Base-by-base conservation (phyloP, 2,113 vertebrate species). In the Heterotis niloticus region DNA sequence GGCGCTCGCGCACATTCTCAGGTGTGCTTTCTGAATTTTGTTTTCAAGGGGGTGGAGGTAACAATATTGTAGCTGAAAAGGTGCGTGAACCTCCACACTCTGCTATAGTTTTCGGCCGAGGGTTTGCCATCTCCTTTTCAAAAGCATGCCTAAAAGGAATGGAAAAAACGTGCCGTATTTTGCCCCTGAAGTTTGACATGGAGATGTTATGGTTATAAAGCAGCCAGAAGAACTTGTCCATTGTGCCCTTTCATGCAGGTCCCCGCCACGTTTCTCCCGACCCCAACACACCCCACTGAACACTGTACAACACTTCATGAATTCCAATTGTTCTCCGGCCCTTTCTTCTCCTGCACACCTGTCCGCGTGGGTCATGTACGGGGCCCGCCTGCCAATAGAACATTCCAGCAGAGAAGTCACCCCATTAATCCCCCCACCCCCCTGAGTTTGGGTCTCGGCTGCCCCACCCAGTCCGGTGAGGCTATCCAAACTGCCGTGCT, bases 331-430 rank as follows among this genome's bases (percentile, higher is more conserved):
- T 23, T 83, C 80, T 75, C 78, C 81, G 29, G 81, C 77, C 72
- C 72, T 84, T 17, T 64, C 79, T 75, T 81, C 28, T 64, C 85
- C 81, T 26, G 76, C 90, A 89, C 90, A 91, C 90, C 90, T 92
- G 90, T 90, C 86, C 89, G 85, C 54, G 77, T 81, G 74, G 86
- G 87, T 84, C 90, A 89, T 85, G 89, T 44, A 90, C 74, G 92
- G 88, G 88, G 72, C 87, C 89, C 88, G 86, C 86, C 91, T 90
- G 88, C 88, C 85, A 88, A 83, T 69, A 79, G 87, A 90, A 91
- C 90, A 91, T 92, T 91, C 92, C 91, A 85, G 83, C 87, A 85
- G 82, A 92, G 90, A 91, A 91, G 89, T 91, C 90, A 90, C 90
- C 90, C 91, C 26, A 79, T 89, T 91, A 92, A 93, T 92, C 92